Evolutionary conservation across 1,140 invertebrate species (phyloP).

Genomic region (Drosophila pachea): DNA sequence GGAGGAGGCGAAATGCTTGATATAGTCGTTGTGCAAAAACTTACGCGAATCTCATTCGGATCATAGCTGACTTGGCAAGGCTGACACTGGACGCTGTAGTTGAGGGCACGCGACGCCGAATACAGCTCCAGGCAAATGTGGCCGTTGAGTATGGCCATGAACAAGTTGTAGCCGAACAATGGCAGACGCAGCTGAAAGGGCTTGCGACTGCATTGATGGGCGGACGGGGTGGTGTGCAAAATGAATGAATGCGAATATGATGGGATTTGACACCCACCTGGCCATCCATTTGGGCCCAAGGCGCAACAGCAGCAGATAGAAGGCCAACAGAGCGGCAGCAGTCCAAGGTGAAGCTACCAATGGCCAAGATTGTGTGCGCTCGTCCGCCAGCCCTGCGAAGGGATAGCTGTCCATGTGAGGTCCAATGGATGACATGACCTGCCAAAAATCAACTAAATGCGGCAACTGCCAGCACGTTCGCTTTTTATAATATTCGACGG

Average conservation of each 20-base stretch:
- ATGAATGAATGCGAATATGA: conserved; percentile 23
- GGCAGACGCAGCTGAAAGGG: conserved; percentile 88
- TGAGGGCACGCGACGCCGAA: conserved; percentile 85
- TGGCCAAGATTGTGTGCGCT: conserved; percentile 90
- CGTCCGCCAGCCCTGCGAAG: conserved; percentile 52
- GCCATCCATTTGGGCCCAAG: conserved; percentile 91
- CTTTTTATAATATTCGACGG: conserved; percentile 43
- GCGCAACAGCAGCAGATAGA: conserved; percentile 90
- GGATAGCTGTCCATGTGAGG: conserved; percentile 28
- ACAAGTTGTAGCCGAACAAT: conserved; percentile 91
- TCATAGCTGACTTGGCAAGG: conserved; percentile 89
- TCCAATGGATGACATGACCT: conserved; percentile 2
- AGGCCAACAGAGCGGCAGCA: conserved; percentile 85
- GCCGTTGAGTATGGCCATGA: conserved; percentile 90
- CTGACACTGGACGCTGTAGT: conserved; percentile 94
- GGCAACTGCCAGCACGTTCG: not conserved
- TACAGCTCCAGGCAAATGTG: conserved; percentile 91
- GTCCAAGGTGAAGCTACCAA: conserved; percentile 91
- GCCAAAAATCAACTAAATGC: conserved; percentile 33
- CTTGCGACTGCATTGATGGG: conserved; percentile 79
- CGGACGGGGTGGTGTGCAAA: not conserved
- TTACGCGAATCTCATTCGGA: conserved; percentile 87
- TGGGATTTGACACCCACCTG: conserved; percentile 78
- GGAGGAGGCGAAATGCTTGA: too few species aligned
- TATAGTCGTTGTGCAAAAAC: conserved; percentile 38